Percentiles rank a stretch among this genome's conserved stretches.
Conservation (phyloP, 2,797 vertebrate genomes). For the Telmatherina bonti region DNA sequence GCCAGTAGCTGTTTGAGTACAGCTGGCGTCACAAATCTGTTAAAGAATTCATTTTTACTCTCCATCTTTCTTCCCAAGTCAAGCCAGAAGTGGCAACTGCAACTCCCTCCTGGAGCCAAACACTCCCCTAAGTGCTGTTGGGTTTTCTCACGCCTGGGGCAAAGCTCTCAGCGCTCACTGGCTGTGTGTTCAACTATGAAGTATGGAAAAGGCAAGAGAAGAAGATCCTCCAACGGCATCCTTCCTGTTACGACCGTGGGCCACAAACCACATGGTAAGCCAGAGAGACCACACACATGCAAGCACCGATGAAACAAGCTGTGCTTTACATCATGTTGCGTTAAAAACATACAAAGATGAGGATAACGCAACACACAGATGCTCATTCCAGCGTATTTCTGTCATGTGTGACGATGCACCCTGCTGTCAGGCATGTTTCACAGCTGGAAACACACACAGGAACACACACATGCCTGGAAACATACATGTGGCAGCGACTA, state of each 20-base stretch:
- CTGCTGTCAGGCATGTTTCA: background rate
- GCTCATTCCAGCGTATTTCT: constrained; percentile 28
- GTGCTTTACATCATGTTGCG: constrained; percentile 18
- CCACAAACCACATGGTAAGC: constrained; percentile 51
- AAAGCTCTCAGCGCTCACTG: constrained; percentile 16
- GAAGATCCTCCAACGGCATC: constrained; percentile 39
- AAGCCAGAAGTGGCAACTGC: constrained; percentile 66
- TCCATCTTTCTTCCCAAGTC: constrained; percentile 55
- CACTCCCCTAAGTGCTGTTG: constrained; percentile 52
- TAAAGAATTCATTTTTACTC: constrained; percentile 53
- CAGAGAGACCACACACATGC: constrained; percentile 65
- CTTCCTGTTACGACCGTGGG: constrained; percentile 44
- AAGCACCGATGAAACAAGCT: constrained; percentile 29
- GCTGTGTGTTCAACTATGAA: background rate
- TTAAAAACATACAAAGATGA: constrained; percentile 14
- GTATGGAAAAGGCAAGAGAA: constrained; percentile 18
- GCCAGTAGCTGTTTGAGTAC: constrained; percentile 34
- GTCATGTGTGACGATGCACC: constrained; percentile 8
- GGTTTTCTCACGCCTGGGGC: constrained; percentile 66
- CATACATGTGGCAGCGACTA: constrained; percentile 4
- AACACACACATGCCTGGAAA: too few species aligned
- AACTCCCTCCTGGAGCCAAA: constrained; percentile 46
- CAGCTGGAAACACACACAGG: background rate
- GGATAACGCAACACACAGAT: constrained; percentile 32
- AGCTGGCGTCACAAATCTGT: constrained; percentile 31